Evolutionary conservation across 2,888 invertebrate species (phyloP).

Genomic region (Amphipoea oculea): DNA sequence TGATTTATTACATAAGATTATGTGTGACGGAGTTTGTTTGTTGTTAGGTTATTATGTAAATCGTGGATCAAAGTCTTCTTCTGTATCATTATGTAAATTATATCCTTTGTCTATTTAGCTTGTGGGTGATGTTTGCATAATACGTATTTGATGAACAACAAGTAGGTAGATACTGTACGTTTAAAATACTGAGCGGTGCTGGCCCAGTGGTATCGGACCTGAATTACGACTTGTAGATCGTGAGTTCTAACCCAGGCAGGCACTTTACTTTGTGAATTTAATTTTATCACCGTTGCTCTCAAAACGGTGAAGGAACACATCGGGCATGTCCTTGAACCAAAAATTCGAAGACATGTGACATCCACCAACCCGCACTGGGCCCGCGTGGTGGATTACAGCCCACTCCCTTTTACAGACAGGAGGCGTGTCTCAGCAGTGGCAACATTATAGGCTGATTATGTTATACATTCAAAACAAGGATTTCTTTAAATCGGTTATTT

Average conservation of each 20-base stretch:
- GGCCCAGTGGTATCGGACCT: background rate
- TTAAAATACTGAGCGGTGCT: background rate
- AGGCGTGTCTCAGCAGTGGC: too few relatives aligned
- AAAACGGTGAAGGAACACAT: too few relatives aligned
- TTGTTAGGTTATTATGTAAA: slow-evolving; percentile 25
- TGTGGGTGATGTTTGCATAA: too few relatives aligned
- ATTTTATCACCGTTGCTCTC: too few relatives aligned
- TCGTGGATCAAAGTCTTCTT: slow-evolving; percentile 18
- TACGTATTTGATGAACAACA: background rate
- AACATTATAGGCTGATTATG: too few relatives aligned
- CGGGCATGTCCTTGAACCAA: too few relatives aligned
- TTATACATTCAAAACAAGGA: background rate
- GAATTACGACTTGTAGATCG: background rate
- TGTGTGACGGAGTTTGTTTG: slow-evolving; percentile 16
- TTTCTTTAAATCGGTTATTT: background rate
- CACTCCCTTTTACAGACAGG: too few relatives aligned
- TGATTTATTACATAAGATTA: slow-evolving; percentile 47
- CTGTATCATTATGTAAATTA: slow-evolving; percentile 14
- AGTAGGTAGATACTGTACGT: background rate
- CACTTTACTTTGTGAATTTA: too few relatives aligned
- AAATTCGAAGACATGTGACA: too few relatives aligned
- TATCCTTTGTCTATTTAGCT: slow-evolving; percentile 1
- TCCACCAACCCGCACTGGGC: too few relatives aligned
- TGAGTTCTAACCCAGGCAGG: background rate
- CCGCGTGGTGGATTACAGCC: too few relatives aligned